Evolutionary conservation across 2,888 invertebrate species (phyloP).

Genomic region (Phyllotreta striolata): DNA sequence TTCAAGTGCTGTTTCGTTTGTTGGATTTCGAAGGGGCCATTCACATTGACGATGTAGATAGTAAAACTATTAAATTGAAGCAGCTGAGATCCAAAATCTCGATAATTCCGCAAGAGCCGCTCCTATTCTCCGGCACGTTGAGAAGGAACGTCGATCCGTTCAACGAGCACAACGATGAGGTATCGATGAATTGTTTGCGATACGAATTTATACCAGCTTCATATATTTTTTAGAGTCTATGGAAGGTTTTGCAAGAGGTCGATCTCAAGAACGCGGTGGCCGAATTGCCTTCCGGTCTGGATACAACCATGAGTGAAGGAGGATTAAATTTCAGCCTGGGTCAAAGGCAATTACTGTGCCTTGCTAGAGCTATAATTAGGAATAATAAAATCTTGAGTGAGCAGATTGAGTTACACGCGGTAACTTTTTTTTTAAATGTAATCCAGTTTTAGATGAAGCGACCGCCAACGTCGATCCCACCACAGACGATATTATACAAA

Average conservation of each 20-base stretch:
- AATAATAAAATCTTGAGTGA: constrained; percentile 53
- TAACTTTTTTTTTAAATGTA: constrained; percentile 47
- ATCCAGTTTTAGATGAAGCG: constrained; percentile 69
- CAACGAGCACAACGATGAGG: constrained; percentile 75
- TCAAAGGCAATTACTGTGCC: constrained; percentile 74
- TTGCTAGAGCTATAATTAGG: constrained; percentile 71
- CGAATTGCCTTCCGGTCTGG: constrained; percentile 65
- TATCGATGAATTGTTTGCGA: neutral
- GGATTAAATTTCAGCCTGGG: constrained; percentile 60
- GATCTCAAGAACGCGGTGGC: constrained; percentile 70
- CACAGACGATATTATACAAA: constrained; percentile 80
- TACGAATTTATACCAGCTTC: neutral
- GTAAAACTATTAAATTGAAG: constrained; percentile 72
- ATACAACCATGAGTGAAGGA: constrained; percentile 77
- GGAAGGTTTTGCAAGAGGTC: constrained; percentile 84
- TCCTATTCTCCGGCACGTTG: constrained; percentile 85
- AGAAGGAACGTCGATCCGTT: constrained; percentile 91
- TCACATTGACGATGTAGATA: constrained; percentile 79
- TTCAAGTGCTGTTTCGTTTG: constrained; percentile 81
- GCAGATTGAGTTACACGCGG: neutral
- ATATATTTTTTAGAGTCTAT: constrained; percentile 63
- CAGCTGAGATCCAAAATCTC: constrained; percentile 79
- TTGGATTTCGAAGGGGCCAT: constrained; percentile 80
- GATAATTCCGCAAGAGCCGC: constrained; percentile 87
- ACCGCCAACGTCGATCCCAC: constrained; percentile 84